Evolutionary conservation across 1,140 invertebrate species (phyloP).

Genomic region (Tachypleus tridentatus): DNA sequence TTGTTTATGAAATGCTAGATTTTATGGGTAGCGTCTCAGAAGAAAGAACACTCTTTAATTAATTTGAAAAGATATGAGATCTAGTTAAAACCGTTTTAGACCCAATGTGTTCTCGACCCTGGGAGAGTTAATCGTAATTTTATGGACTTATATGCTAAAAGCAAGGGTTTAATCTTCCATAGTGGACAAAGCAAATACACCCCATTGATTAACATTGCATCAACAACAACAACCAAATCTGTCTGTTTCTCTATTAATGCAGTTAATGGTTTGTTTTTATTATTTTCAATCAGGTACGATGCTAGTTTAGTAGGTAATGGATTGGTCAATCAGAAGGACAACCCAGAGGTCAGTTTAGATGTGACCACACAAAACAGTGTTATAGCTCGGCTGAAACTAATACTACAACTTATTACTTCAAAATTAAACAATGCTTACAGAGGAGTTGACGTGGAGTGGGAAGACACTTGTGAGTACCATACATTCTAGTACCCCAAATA

Average conservation of each 20-base stretch:
- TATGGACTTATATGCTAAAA: background rate
- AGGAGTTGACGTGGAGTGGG: constrained; percentile 78
- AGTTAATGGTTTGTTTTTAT: background rate
- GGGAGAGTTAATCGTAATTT: background rate
- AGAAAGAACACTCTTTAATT: too few species aligned
- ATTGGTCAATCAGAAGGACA: constrained; percentile 32
- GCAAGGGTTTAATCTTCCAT: too few species aligned
- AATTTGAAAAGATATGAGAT: too few species aligned
- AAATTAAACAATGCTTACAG: constrained; percentile 76
- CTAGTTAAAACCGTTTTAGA: too few species aligned
- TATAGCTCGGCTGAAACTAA: constrained; percentile 59
- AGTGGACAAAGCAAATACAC: background rate
- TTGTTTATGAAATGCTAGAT: too few species aligned
- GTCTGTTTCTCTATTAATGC: too few species aligned
- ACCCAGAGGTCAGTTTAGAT: background rate
- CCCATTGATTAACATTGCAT: background rate
- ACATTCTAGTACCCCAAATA: background rate
- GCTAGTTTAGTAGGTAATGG: constrained; percentile 55
- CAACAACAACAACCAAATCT: background rate
- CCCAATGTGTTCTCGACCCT: background rate
- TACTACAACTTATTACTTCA: constrained; percentile 61
- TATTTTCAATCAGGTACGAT: constrained; percentile 45
- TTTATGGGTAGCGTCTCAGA: too few species aligned
- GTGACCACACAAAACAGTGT: constrained; percentile 32
- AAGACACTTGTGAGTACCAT: constrained; percentile 19